Percentiles rank a stretch among this genome's conserved stretches.
Evolutionary conservation across 2,888 invertebrate genomes (phyloP).

Genomic region (Nephrocerus scutellatus): DNA sequence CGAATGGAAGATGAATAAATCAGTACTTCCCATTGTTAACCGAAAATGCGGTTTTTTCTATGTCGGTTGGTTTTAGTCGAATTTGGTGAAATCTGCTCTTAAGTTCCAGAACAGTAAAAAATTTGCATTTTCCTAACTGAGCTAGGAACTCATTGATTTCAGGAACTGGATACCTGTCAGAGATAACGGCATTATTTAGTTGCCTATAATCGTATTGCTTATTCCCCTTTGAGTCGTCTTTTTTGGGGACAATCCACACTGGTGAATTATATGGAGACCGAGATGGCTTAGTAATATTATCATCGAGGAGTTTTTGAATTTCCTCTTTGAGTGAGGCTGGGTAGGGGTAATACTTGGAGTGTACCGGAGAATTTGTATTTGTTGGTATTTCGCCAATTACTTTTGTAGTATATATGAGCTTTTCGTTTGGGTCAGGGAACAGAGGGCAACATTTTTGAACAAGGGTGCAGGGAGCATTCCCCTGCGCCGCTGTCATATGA

Average conservation of each 20-base stretch:
- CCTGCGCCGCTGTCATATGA: no score
- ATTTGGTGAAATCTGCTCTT: slow-evolving; percentile 22
- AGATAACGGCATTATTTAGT: slow-evolving; percentile 9
- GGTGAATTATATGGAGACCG: no score
- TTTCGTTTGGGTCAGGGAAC: slow-evolving; percentile 1
- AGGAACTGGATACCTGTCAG: slow-evolving; percentile 15
- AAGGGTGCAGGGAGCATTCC: no score
- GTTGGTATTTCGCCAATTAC: background rate
- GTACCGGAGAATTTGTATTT: background rate
- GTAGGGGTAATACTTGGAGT: no score
- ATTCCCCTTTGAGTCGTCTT: background rate
- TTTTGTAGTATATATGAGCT: no score
- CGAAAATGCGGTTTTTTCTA: slow-evolving; percentile 12
- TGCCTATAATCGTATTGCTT: slow-evolving; percentile 5
- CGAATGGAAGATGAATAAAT: background rate
- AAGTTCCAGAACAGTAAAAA: slow-evolving; percentile 13
- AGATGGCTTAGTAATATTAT: slow-evolving; percentile 3
- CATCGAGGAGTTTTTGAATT: no score
- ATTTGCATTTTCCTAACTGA: slow-evolving; percentile 12
- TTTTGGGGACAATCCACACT: no score
- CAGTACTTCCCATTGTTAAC: background rate
- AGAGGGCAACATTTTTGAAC: background rate
- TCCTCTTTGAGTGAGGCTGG: slow-evolving; percentile 1
- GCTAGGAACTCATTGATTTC: slow-evolving; percentile 15
- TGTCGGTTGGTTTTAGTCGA: slow-evolving; percentile 11